Conservation (phyloP, 2,113 vertebrate species). For the Dipodomys spectabilis region DNA sequence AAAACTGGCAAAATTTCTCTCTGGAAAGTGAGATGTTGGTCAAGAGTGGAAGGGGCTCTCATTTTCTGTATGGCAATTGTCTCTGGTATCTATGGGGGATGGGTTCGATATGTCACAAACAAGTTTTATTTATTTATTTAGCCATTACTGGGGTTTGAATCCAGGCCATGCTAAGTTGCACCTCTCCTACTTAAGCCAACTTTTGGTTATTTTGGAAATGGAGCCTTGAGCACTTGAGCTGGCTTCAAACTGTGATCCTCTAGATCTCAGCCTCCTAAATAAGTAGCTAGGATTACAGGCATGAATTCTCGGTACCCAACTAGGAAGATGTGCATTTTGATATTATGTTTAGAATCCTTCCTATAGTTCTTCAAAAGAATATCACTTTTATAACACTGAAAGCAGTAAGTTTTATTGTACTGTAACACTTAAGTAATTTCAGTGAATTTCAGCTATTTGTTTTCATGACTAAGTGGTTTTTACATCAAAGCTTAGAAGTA, state of each 20-base stretch:
- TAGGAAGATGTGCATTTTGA: neutral
- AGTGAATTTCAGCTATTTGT: constrained; percentile 28
- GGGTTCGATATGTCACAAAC: neutral
- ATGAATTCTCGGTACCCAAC: neutral
- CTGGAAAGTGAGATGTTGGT: neutral
- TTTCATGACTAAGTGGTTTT: constrained; percentile 32
- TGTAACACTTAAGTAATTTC: constrained; percentile 39
- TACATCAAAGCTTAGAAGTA: constrained; percentile 25
- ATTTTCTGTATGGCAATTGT: neutral
- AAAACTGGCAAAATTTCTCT: neutral
- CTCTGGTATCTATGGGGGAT: no score
- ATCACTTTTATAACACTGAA: constrained; percentile 29
- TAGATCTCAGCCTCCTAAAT: no score
- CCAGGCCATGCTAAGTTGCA: no score
- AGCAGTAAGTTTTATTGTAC: neutral
- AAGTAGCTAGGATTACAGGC: no score
- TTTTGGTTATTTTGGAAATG: no score
- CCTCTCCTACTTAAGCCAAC: no score
- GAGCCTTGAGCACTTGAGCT: no score
- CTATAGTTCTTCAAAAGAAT: neutral
- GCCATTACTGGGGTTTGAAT: no score
- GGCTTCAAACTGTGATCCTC: no score
- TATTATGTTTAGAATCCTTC: neutral
- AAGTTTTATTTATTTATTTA: no score
- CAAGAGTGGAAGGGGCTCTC: neutral